Evolutionary conservation across 2,888 invertebrate species (phyloP), one percentile per base, ranked within the genome.

Genomic region (Crepidodera aurea): DNA sequence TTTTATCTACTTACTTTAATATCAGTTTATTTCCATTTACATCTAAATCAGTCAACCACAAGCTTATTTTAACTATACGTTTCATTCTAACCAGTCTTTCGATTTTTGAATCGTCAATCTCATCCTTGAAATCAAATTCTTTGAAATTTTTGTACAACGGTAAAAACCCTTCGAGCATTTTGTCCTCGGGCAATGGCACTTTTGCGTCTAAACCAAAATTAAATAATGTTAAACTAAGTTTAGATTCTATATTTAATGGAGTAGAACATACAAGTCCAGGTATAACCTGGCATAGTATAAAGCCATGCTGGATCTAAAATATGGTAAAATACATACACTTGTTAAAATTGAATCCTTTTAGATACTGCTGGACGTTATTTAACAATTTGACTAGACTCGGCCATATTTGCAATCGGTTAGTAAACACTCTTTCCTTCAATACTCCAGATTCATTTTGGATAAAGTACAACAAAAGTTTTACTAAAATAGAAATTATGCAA

Each of bases 381-480:
- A 92, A 82, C n/a, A 90, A 80, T 77, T 90, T 88, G 71, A 91
- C 90, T 51, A 92, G 82, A 75, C 91, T 90, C 6, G 89, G 89
- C 93, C 93, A 93, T 74, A 93, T 87, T 79, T 90, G 90, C 42
- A 88, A 83, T 51, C 86, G 82, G 62, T 84, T 83, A 46, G 82
- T 82, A 75, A 87, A 87, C 67, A 86, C 85, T 37, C 80, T 75
- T 66, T 84, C 82, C 60, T 82, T 79, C 64, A 88, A 77, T 64
- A 84, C 81, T 39, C 80, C 78, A 10, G 87, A 84, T 66, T 86
- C 84, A 66, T 84, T 81, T 70, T 80, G 80, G 69, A 90, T 82
- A 91, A 92, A 93, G 74, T 90, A 88, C 75, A 92, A 82, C 78
- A 90, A 85, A 73, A 93, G 84, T 82, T 91, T 91, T 73, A 93